phyloP scores from a whole-genome alignment of 2,888 invertebrate species.

The Euzetes globulus region DNA sequence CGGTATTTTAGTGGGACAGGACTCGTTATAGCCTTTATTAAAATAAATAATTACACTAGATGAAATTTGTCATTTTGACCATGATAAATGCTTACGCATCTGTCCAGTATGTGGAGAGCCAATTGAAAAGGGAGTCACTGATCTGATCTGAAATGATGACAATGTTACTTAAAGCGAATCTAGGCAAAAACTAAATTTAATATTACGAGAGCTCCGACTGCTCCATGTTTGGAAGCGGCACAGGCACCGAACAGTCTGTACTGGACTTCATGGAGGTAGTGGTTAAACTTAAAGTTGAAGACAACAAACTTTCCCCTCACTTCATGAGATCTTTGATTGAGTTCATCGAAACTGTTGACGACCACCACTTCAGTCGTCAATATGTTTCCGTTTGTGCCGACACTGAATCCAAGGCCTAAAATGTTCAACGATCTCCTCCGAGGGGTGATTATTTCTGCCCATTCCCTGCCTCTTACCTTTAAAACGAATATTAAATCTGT shows the following conservation, averaged over 20 bases:
- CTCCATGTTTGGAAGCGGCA: constrained; percentile 64
- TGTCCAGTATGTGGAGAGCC: constrained; percentile 69
- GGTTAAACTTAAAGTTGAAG: constrained; percentile 55
- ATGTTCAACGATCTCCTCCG: constrained; percentile 57
- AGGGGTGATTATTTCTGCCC: constrained; percentile 59
- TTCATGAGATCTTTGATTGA: constrained; percentile 50
- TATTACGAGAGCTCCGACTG: constrained; percentile 59
- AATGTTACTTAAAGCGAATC: neutral
- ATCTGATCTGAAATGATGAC: constrained; percentile 53
- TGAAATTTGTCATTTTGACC: too few species aligned
- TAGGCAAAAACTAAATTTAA: too few species aligned
- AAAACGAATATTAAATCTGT: too few species aligned
- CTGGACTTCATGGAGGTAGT: constrained; percentile 59
- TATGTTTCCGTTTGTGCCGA: constrained; percentile 60
- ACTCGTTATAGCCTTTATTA: constrained; percentile 18
- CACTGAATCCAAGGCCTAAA: constrained; percentile 62
- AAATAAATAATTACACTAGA: neutral
- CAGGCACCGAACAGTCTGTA: constrained; percentile 61
- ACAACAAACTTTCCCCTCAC: constrained; percentile 66
- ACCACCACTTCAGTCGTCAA: constrained; percentile 66
- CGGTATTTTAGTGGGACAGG: constrained; percentile 57
- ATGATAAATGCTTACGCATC: constrained; percentile 34
- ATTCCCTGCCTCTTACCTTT: constrained; percentile 57
- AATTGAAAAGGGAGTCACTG: constrained; percentile 68
- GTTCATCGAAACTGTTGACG: constrained; percentile 60